A percentile compares a stretch with the other conserved stretches of the same genome.
phyloP scores from a whole-genome alignment of 2,797 vertebrate species.

The Tympanoctomys barrerae region DNA sequence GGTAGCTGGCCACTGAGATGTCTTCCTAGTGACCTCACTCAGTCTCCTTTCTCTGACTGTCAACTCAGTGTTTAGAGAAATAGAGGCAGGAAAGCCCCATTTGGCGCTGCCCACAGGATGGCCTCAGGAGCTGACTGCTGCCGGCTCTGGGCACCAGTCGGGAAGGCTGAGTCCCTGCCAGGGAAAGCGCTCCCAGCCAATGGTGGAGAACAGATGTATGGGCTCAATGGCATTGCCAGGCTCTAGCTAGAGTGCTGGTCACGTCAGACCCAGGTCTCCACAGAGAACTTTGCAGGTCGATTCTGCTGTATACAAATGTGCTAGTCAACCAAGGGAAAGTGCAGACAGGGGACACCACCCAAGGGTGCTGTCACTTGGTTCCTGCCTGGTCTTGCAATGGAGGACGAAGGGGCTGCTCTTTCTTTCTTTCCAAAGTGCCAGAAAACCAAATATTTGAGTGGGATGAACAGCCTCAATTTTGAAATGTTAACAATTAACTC shows the following conservation, averaged over 20 bases:
- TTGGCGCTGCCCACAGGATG: fast-evolving
- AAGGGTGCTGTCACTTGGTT: background rate
- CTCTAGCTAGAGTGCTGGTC: background rate
- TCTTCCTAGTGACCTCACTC: background rate
- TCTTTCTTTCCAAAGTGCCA: background rate
- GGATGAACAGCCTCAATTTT: background rate
- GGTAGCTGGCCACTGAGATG: fast-evolving
- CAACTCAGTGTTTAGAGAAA: background rate
- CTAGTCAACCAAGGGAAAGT: background rate
- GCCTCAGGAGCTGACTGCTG: background rate
- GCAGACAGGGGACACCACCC: fast-evolving
- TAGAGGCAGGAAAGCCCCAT: background rate
- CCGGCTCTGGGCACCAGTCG: background rate
- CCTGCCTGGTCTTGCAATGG: background rate
- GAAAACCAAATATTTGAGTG: background rate
- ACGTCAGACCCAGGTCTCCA: background rate
- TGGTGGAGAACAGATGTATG: background rate
- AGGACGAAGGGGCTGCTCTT: background rate
- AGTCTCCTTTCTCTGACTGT: background rate
- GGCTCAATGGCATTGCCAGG: background rate
- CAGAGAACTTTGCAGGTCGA: background rate
- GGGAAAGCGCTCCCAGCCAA: fast-evolving
- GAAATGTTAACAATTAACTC: background rate
- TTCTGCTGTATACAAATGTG: fast-evolving
- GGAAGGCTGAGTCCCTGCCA: background rate